Conservation (phyloP, 2,113 vertebrate species). For the Nesoenas mayeri region DNA sequence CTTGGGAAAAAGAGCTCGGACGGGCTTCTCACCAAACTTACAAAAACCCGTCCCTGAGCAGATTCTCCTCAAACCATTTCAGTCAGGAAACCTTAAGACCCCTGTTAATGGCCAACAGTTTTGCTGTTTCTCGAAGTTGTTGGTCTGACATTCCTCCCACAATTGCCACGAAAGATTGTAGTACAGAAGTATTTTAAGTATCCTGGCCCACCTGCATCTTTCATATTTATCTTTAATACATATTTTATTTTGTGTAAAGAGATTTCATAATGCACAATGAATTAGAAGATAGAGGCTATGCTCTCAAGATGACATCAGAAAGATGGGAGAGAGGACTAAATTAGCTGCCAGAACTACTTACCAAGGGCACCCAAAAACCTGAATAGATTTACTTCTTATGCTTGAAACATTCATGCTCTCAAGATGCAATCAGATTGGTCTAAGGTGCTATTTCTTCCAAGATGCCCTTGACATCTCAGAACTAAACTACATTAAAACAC, state of each 20-base stretch:
- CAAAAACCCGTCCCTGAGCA: neutral
- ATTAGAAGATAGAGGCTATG: neutral
- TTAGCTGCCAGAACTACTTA: slow-evolving; percentile 30
- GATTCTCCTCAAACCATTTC: neutral
- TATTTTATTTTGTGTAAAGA: slow-evolving; percentile 9
- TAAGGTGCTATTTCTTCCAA: slow-evolving; percentile 7
- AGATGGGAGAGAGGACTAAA: slow-evolving; percentile 8
- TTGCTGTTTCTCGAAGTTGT: neutral
- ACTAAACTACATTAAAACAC: neutral
- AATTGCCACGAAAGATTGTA: neutral
- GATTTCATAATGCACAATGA: neutral
- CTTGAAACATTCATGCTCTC: neutral
- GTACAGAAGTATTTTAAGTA: neutral
- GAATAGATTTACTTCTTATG: slow-evolving; percentile 13
- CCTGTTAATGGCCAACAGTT: neutral
- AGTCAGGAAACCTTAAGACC: neutral
- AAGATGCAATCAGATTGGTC: neutral
- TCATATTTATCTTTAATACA: neutral
- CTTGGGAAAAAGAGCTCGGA: neutral
- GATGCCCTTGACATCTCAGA: neutral
- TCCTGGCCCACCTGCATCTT: neutral
- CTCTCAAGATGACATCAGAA: neutral
- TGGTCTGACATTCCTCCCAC: neutral
- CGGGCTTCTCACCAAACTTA: neutral
- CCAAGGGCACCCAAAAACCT: neutral